phyloP scores from a whole-genome alignment of 1,140 invertebrate species.

The Ips nitidus region DNA sequence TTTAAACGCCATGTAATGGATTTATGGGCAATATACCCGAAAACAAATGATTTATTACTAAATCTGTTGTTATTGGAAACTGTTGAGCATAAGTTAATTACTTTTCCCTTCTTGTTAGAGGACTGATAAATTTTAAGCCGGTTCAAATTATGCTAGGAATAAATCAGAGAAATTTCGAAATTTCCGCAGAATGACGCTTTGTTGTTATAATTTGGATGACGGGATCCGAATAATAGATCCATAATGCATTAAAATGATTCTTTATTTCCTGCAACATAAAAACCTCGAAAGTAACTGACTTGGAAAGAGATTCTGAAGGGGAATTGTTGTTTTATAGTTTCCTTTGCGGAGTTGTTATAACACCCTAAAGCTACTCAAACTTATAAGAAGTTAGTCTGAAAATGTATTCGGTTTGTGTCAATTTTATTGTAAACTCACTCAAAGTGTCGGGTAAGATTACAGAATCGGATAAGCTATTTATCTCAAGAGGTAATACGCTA shows the following conservation, averaged over 20 bases:
- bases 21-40: slow-evolving; percentile 9
- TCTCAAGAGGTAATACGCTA: too few species aligned
- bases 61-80: slow-evolving; percentile 6
- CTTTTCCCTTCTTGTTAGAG: background rate
- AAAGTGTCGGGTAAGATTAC: too few species aligned
- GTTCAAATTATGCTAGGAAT: background rate
- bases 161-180: background rate
- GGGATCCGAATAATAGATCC: background rate
- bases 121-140: background rate
- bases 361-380: too few species aligned
- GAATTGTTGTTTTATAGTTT: background rate
- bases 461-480: too few species aligned
- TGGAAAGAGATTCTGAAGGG: background rate
- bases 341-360: background rate
- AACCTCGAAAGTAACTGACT: background rate
- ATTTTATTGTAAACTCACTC: too few species aligned
- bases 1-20: slow-evolving; percentile 10
- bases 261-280: background rate
- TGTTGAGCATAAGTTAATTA: slow-evolving; percentile 3
- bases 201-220: background rate
- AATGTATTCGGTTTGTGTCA: background rate
- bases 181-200: background rate
- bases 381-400: too few species aligned
- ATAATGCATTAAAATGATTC: background rate
- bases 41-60: slow-evolving; percentile 4